Conservation (phyloP, 2,888 invertebrate species). For the Volucella zonaria region DNA sequence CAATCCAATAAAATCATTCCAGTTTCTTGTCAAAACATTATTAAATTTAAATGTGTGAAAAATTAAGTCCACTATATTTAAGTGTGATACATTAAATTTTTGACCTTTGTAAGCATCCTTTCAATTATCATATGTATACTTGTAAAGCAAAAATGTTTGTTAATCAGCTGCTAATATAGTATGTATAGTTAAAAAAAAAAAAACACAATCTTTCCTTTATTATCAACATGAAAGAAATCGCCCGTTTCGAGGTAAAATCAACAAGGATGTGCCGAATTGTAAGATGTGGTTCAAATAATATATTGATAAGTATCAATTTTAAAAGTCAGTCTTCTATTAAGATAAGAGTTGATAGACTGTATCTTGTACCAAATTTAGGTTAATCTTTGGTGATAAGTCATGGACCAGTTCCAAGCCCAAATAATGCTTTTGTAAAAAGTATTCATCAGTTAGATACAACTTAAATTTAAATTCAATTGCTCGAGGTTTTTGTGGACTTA, state of each 20-base stretch:
- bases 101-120: constrained; percentile 43
- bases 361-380: too few species aligned
- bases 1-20: constrained; percentile 56
- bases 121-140: constrained; percentile 17
- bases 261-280: too few species aligned
- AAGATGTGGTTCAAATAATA: too few species aligned
- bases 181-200: constrained; percentile 31
- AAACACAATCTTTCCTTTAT: background rate
- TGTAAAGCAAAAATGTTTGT: constrained; percentile 39
- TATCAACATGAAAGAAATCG: constrained; percentile 3
- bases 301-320: too few species aligned
- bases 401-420: too few species aligned
- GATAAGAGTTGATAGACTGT: too few species aligned
- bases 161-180: constrained; percentile 13
- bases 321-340: too few species aligned
- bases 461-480: too few species aligned
- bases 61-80: constrained; percentile 44
- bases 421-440: too few species aligned
- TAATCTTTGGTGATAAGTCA: too few species aligned
- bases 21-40: constrained; percentile 63
- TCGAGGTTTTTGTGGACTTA: too few species aligned
- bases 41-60: constrained; percentile 54
- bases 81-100: constrained; percentile 31
- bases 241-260: background rate
- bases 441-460: too few species aligned